Percentiles rank a stretch among this genome's conserved stretches.
These are phyloP conservation scores for Otus scops DNA, from an alignment of 2,797 vertebrate species.

Conservation along the genomic window DNA sequence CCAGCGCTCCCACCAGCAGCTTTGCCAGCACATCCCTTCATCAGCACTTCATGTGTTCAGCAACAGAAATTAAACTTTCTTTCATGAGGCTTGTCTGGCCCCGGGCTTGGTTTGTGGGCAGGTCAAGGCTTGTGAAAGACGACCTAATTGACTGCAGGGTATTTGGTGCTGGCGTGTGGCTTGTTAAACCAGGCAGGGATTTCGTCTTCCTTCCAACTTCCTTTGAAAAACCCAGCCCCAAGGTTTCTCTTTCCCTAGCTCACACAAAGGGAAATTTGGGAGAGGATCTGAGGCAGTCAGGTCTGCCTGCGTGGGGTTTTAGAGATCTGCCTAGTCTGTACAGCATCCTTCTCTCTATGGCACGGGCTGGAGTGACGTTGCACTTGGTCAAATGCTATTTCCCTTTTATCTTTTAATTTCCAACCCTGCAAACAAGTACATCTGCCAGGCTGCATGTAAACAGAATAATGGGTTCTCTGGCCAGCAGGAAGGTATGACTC, in stretches of 20 bases:
- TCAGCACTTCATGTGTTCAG: neutral
- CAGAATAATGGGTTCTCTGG: slow-evolving; percentile 32
- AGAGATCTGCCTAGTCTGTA: neutral
- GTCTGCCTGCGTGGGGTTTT: neutral
- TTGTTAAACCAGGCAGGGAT: neutral
- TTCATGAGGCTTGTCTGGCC: neutral
- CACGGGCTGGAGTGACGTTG: neutral
- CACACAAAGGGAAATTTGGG: accelerated
- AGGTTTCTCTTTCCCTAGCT: neutral
- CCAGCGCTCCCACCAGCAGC: neutral
- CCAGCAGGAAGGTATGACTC: slow-evolving; percentile 60
- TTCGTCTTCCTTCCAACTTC: neutral
- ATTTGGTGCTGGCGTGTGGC: neutral
- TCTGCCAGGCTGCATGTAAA: slow-evolving; percentile 39
- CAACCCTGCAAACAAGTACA: slow-evolving; percentile 53
- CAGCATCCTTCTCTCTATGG: neutral
- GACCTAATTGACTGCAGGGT: neutral
- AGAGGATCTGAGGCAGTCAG: neutral
- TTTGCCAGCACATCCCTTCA: neutral
- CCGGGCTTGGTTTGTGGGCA: neutral
- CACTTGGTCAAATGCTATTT: neutral
- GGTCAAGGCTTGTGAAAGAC: neutral
- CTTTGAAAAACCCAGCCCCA: neutral
- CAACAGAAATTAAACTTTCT: neutral
- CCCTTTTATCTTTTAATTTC: slow-evolving; percentile 54